phyloP scores from a whole-genome alignment of 2,888 invertebrate genomes.

The Pegoplata infirma region DNA sequence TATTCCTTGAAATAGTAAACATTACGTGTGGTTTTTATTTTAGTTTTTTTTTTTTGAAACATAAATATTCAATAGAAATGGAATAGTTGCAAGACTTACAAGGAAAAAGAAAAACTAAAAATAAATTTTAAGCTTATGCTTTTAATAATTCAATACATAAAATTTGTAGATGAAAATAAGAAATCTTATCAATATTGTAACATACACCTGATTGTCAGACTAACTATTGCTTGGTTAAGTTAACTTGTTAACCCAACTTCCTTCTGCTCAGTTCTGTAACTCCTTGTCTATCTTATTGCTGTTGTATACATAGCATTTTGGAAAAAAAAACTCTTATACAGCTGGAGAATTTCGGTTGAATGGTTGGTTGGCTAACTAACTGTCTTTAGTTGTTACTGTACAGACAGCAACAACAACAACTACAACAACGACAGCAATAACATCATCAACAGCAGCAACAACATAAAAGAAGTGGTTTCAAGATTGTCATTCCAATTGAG shows the following conservation, averaged over 20 bases:
- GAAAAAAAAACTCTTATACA: background rate
- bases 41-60: background rate
- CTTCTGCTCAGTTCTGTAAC: background rate
- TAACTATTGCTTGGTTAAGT: background rate
- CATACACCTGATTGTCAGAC: conserved; percentile 42
- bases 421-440: too few relatives aligned
- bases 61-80: conserved; percentile 24
- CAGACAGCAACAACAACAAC: background rate
- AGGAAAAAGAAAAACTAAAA: conserved; percentile 10
- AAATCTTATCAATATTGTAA: conserved; percentile 54
- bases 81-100: too few relatives aligned
- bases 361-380: conserved; percentile 38
- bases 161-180: conserved; percentile 14
- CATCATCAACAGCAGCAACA: too few relatives aligned
- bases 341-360: conserved; percentile 34
- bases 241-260: conserved; percentile 11
- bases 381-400: conserved; percentile 3
- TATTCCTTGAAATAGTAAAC: background rate
- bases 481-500: conserved; percentile 43
- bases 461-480: conserved; percentile 32
- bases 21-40: too few relatives aligned
- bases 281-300: background rate
- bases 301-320: background rate
- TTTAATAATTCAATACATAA: conserved; percentile 47
- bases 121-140: conserved; percentile 38